Percentiles rank a stretch among this genome's conserved stretches.
These are phyloP conservation scores for Pica pica DNA, from an alignment of 2,113 vertebrate genomes.

Conservation along the genomic window DNA sequence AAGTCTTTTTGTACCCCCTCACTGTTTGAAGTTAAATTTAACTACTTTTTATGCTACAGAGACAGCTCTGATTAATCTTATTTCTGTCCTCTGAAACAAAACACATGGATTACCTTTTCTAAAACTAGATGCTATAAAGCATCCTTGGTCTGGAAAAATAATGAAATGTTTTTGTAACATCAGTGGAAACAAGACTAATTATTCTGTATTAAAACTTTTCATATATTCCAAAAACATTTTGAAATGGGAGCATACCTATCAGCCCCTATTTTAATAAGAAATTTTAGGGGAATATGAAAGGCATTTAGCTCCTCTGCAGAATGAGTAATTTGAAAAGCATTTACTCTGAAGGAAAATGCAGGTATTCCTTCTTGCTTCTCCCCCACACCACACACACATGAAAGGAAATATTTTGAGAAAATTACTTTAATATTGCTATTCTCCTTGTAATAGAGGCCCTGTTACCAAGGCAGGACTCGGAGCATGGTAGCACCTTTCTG, in stretches of 20 bases:
- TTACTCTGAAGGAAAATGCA: neutral
- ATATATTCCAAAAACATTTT: neutral
- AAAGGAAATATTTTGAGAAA: constrained; percentile 26
- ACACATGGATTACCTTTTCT: neutral
- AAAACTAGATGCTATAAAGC: neutral
- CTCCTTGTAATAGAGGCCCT: neutral
- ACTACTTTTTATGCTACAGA: neutral
- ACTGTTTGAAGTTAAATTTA: neutral
- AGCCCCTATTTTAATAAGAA: neutral
- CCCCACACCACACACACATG: neutral
- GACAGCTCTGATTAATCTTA: neutral
- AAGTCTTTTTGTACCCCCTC: neutral
- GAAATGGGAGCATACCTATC: neutral
- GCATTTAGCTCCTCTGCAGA: neutral
- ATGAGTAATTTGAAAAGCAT: constrained; percentile 21
- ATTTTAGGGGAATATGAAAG: neutral
- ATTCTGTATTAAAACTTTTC: neutral
- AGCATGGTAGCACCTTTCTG: neutral
- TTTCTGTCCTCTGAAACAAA: neutral
- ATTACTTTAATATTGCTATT: constrained; percentile 44
- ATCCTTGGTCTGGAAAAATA: neutral
- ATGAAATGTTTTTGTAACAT: neutral
- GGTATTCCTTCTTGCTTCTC: neutral
- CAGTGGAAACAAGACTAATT: neutral
- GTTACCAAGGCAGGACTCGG: neutral